Conservation (phyloP, 1,140 invertebrate species). For the Brachystomella parvula region DNA sequence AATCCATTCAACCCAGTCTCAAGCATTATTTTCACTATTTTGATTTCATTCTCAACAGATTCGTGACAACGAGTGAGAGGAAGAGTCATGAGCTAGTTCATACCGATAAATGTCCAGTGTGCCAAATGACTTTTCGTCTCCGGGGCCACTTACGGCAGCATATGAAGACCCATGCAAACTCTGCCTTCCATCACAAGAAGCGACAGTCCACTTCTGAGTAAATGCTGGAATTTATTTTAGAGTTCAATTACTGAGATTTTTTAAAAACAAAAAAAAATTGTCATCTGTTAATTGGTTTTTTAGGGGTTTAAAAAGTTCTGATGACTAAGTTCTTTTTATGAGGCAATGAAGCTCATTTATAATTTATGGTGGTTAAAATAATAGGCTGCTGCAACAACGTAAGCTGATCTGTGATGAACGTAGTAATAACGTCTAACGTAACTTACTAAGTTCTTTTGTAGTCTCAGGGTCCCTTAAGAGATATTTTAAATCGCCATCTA, state of each 20-base stretch:
- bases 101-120: slow-evolving; percentile 16
- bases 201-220: neutral
- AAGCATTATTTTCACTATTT: neutral
- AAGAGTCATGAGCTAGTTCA: slow-evolving; percentile 15
- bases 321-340: too few relatives aligned
- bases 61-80: slow-evolving; percentile 14
- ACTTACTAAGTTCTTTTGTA: neutral
- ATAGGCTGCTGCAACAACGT: too few relatives aligned
- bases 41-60: neutral
- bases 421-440: too few relatives aligned
- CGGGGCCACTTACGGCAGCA: slow-evolving; percentile 13
- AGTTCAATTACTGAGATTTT: too few relatives aligned
- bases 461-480: neutral
- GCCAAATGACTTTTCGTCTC: slow-evolving; percentile 12
- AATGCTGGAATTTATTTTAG: neutral
- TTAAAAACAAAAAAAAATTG: too few relatives aligned
- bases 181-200: slow-evolving; percentile 13
- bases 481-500: too few relatives aligned
- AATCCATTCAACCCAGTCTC: neutral
- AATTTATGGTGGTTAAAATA: too few relatives aligned
- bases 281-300: too few relatives aligned
- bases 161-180: slow-evolving; percentile 11
- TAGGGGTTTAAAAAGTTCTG: too few relatives aligned
- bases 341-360: too few relatives aligned
- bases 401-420: too few relatives aligned